A percentile compares a stretch with the other conserved stretches of the same genome.
phyloP scores from a whole-genome alignment of 2,888 invertebrate species.

The Sturmia bella region DNA sequence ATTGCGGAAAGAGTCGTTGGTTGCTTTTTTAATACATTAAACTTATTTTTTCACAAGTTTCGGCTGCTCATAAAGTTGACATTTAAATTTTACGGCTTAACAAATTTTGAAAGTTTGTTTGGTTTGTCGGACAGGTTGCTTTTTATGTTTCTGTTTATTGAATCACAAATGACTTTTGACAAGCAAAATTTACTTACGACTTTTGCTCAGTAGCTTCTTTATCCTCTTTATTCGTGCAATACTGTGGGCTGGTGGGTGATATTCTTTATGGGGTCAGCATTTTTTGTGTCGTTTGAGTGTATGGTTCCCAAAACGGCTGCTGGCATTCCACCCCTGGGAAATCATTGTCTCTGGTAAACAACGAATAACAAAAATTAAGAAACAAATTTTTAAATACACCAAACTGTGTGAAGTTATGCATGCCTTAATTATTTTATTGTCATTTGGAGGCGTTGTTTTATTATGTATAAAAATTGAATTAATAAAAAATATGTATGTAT shows the following conservation, averaged over 20 bases:
- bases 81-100: slow-evolving; percentile 38
- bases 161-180: slow-evolving; percentile 61
- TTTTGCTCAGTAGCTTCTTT: slow-evolving; percentile 16
- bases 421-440: slow-evolving; percentile 72
- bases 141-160: slow-evolving; percentile 44
- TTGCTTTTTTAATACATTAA: background rate
- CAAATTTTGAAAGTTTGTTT: slow-evolving; percentile 24
- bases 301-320: slow-evolving; percentile 69
- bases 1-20: background rate
- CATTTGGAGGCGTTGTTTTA: slow-evolving; percentile 71
- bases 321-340: slow-evolving; percentile 70
- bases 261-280: slow-evolving; percentile 67
- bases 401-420: slow-evolving; percentile 70
- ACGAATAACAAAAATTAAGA: slow-evolving; percentile 45
- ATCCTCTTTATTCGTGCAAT: slow-evolving; percentile 39
- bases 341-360: slow-evolving; percentile 70
- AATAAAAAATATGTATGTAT: slow-evolving; percentile 68
- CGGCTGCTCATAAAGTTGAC: slow-evolving; percentile 17
- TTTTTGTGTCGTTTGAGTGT: slow-evolving; percentile 58
- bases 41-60: background rate
- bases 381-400: slow-evolving; percentile 62
- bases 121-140: background rate
- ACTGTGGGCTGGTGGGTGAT: slow-evolving; percentile 56
- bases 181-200: slow-evolving; percentile 60
- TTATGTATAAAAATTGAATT: slow-evolving; percentile 70